Conservation (phyloP, 2,113 vertebrate genomes). For the Sardina pilchardus region DNA sequence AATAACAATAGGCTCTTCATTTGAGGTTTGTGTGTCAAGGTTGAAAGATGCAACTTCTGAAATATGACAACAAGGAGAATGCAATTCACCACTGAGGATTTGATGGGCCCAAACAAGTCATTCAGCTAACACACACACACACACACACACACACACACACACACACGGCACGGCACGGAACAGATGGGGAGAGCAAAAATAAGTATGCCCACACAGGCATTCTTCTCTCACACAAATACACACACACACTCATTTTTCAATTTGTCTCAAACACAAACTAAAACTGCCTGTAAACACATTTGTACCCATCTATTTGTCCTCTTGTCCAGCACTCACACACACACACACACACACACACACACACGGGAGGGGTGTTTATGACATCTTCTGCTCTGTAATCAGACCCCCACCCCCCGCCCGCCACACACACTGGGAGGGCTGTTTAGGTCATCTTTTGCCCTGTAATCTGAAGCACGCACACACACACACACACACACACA, state of each 20-base stretch:
- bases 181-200: not conserved
- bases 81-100: not conserved
- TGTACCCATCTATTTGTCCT: not conserved
- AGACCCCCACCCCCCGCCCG: too few relatives aligned
- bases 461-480: not conserved
- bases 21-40: not conserved
- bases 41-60: slow-evolving; percentile 3
- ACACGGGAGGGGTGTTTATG: not conserved
- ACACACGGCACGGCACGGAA: not conserved
- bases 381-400: not conserved
- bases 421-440: too few relatives aligned
- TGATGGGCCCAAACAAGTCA: not conserved
- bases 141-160: not conserved
- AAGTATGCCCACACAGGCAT: not conserved
- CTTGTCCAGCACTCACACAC: not conserved
- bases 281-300: not conserved
- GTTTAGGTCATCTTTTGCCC: not conserved
- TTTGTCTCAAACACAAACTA: not conserved
- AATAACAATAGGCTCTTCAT: not conserved
- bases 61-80: not conserved
- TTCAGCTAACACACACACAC: not conserved
- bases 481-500: too few relatives aligned
- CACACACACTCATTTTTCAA: not conserved
- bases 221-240: not conserved
- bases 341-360: not conserved